These are phyloP conservation scores for Chaetodon auriga DNA, from an alignment of 2,113 vertebrate species.

Conservation along the genomic window DNA sequence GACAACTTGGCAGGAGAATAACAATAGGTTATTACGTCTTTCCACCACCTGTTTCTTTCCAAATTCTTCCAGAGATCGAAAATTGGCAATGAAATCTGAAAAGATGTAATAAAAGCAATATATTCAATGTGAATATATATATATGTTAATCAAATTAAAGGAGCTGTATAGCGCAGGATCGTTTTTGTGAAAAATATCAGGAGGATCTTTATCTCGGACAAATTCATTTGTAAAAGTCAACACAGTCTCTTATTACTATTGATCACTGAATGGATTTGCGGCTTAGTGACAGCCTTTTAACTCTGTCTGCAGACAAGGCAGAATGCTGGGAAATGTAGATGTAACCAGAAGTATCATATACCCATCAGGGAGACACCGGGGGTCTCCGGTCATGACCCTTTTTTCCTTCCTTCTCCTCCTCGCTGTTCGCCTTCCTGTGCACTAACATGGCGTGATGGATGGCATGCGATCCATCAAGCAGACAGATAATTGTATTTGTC, in stretches of 20 bases:
- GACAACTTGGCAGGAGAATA: background rate
- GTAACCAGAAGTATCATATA: constrained; percentile 38
- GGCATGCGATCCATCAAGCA: constrained; percentile 38
- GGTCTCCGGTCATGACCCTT: constrained; percentile 4
- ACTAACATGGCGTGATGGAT: constrained; percentile 45
- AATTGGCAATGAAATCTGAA: too few relatives aligned
- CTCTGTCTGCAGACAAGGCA: constrained; percentile 26
- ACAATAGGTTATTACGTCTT: background rate
- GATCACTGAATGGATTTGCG: constrained; percentile 50
- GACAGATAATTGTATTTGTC: constrained; percentile 50
- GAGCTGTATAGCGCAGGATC: background rate
- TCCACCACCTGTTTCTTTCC: background rate
- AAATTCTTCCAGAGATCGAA: background rate
- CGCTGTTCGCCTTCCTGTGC: constrained; percentile 31
- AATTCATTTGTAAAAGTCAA: constrained; percentile 27
- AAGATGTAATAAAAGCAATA: too few relatives aligned
- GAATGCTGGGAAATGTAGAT: constrained; percentile 53
- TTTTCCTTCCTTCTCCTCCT: constrained; percentile 13
- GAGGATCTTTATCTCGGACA: constrained; percentile 15
- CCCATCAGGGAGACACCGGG: constrained; percentile 42
- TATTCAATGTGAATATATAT: too few relatives aligned
- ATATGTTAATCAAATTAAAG: too few relatives aligned
- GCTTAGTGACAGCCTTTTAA: constrained; percentile 21
- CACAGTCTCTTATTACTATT: constrained; percentile 30
- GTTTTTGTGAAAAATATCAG: background rate